A percentile compares a stretch with the other conserved stretches of the same genome.
Evolutionary conservation across 2,113 vertebrate genomes (phyloP).

Genomic region (Phyllostomus discolor): DNA sequence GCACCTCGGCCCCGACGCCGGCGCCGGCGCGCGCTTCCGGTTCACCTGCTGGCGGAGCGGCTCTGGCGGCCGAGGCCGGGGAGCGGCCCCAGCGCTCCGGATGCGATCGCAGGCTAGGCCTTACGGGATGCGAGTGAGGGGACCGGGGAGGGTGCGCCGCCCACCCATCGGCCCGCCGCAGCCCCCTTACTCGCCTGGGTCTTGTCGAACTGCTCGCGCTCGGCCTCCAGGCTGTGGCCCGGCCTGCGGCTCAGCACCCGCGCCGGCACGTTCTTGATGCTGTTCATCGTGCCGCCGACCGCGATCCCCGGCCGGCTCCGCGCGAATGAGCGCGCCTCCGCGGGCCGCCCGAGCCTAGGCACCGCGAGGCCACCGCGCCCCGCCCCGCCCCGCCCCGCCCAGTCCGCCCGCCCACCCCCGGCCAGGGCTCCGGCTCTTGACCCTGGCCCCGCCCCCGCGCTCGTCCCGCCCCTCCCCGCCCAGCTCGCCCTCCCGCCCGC

Average conservation of each 20-base stretch:
- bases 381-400: background rate
- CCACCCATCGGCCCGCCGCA: background rate
- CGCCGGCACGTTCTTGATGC: conserved; percentile 89
- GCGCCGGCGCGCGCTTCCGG: conserved; percentile 84
- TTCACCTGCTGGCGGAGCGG: conserved; percentile 79
- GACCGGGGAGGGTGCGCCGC: background rate
- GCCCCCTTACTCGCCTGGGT: conserved; percentile 85
- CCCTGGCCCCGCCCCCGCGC: background rate
- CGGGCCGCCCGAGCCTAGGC: conserved; percentile 3
- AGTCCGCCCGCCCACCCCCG: background rate
- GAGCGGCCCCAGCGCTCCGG: background rate
- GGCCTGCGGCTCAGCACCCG: conserved; percentile 87
- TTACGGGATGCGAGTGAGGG: background rate
- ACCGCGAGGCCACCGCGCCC: conserved; percentile 2
- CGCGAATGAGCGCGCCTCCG: background rate
- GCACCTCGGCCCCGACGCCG: background rate
- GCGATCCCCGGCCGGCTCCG: background rate
- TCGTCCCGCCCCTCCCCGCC: background rate
- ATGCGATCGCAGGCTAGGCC: background rate
- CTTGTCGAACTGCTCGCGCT: conserved; percentile 94
- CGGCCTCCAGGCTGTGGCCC: conserved; percentile 89
- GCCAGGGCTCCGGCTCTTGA: fast-evolving
- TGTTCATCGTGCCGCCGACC: conserved; percentile 82
- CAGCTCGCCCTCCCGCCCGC: background rate
- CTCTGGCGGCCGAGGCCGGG: background rate